Evolutionary conservation across 30 jellyfish, hydroid and myxozoan species (phyloP).

Genomic region (Hydractinia echinata): DNA sequence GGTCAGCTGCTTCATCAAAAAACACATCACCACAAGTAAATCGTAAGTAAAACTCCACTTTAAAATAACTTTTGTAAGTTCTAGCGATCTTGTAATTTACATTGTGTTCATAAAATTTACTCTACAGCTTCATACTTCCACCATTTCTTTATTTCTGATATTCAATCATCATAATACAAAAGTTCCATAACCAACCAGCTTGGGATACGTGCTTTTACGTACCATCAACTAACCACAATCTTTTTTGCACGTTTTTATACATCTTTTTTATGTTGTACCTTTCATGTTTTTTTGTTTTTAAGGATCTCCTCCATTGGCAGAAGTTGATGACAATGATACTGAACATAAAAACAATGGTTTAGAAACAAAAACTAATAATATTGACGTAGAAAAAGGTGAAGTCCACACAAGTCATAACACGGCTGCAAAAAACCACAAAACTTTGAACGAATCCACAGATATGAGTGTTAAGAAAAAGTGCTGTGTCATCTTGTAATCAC

Average conservation of each 20-base stretch:
- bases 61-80: no score
- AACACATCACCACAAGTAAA: neutral
- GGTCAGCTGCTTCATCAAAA: neutral
- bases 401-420: constrained; percentile 27
- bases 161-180: no score
- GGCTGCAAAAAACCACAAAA: constrained; percentile 26
- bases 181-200: no score
- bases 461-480: constrained; percentile 32
- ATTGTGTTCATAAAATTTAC: no score
- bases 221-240: no score
- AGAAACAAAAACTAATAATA: neutral
- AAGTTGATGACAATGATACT: neutral
- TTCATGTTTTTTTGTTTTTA: neutral
- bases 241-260: neutral
- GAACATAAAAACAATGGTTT: constrained; percentile 6
- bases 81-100: no score
- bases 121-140: no score
- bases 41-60: no score
- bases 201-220: no score
- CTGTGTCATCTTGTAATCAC: constrained; percentile 25
- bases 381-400: constrained; percentile 5
- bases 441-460: constrained; percentile 23
- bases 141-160: no score
- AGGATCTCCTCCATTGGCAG: constrained; percentile 13
- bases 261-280: neutral